Percentiles rank a stretch among this genome's conserved stretches.
phyloP scores from a whole-genome alignment of 2,113 vertebrate species.

The Scophthalmus maximus region DNA sequence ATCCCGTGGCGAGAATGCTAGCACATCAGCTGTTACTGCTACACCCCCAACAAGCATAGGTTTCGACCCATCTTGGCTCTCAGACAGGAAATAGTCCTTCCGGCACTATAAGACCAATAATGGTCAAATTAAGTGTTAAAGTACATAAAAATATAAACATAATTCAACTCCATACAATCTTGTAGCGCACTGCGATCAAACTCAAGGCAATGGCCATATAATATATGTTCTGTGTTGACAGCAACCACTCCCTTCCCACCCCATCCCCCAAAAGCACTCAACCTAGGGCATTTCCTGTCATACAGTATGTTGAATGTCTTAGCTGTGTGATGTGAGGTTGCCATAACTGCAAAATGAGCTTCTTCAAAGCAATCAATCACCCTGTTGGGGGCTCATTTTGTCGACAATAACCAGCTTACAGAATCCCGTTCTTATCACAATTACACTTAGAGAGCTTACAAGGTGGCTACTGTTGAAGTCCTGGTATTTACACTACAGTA shows the following conservation, averaged over 20 bases:
- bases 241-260: not conserved
- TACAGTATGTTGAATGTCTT: conserved; percentile 1
- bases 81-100: no score
- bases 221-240: not conserved
- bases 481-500: not conserved
- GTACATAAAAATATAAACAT: no score
- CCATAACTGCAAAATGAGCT: conserved; percentile 27
- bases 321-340: conserved; percentile 3
- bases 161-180: no score
- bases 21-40: no score
- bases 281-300: conserved; percentile 25
- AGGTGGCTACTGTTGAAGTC: not conserved
- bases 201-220: no score
- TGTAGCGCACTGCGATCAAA: no score
- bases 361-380: conserved; percentile 29
- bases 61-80: no score
- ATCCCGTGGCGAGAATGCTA: no score
- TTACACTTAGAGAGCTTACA: conserved; percentile 9
- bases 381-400: not conserved
- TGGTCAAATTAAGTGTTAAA: no score
- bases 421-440: conserved; percentile 8
- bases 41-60: no score
- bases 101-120: no score
- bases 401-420: not conserved
- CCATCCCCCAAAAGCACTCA: not conserved